These are phyloP conservation scores for Geodia barretti DNA, from an alignment of 37 sponge, comb jelly and placozoan species.

Conservation along the genomic window DNA sequence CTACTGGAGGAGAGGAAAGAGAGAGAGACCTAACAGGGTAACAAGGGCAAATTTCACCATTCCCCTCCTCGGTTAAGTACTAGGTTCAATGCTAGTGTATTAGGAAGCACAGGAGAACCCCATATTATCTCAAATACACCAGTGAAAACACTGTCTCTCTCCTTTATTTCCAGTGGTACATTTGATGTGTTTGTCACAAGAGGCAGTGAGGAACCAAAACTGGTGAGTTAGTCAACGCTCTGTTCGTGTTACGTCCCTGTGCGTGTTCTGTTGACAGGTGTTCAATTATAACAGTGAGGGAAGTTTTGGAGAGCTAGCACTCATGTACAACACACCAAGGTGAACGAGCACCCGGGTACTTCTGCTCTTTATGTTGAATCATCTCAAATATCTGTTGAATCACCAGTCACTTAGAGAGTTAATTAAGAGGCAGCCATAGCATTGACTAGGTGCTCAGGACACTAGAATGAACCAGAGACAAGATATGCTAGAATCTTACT, in stretches of 20 bases:
- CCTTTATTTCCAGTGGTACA: slow-evolving; percentile 40
- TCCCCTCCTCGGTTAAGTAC: too few relatives aligned
- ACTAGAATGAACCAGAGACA: not conserved
- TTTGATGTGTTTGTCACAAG: slow-evolving; percentile 45
- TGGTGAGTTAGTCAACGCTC: slow-evolving; percentile 19
- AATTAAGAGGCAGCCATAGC: too few relatives aligned
- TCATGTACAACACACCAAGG: slow-evolving; percentile 98
- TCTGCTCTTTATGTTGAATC: too few relatives aligned
- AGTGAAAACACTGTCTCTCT: too few relatives aligned
- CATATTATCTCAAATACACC: too few relatives aligned
- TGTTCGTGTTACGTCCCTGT: not conserved
- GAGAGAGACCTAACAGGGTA: too few relatives aligned
- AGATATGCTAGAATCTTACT: not conserved
- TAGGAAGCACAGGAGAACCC: too few relatives aligned
- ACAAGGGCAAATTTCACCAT: too few relatives aligned
- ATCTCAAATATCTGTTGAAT: too few relatives aligned
- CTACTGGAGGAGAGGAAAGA: too few relatives aligned
- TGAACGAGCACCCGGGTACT: slow-evolving; percentile 1
- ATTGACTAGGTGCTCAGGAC: not conserved
- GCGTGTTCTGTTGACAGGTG: slow-evolving; percentile 42
- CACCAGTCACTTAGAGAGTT: too few relatives aligned
- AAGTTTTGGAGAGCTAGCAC: slow-evolving; percentile 94
- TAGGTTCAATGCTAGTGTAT: too few relatives aligned
- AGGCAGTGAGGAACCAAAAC: slow-evolving; percentile 43
- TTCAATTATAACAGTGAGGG: slow-evolving; percentile 81